phyloP scores from a whole-genome alignment of 2,888 invertebrate genomes.

The Drosophila limbata region DNA sequence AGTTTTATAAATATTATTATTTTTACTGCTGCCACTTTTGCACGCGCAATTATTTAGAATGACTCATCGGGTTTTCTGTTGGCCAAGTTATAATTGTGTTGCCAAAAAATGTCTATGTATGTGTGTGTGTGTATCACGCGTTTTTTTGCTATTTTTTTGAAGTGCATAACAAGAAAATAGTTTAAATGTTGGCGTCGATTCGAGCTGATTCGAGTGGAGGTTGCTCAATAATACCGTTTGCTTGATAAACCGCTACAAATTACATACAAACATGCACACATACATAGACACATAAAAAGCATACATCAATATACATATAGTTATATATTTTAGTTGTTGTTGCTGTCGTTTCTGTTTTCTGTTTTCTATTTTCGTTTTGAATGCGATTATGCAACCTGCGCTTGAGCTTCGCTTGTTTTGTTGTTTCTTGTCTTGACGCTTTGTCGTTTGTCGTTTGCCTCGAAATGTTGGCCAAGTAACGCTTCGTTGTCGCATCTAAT shows the following conservation, averaged over 20 bases:
- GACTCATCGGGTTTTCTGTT: slow-evolving; percentile 75
- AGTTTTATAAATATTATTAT: slow-evolving; percentile 64
- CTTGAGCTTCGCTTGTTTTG: slow-evolving; percentile 55
- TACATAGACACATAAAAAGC: slow-evolving; percentile 34
- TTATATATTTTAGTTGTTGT: slow-evolving; percentile 26
- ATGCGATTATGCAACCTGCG: slow-evolving; percentile 71
- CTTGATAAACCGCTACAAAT: slow-evolving; percentile 82
- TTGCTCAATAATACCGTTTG: slow-evolving; percentile 79
- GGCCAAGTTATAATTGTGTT: slow-evolving; percentile 56
- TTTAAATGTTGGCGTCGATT: slow-evolving; percentile 65
- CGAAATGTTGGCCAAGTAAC: slow-evolving; percentile 64
- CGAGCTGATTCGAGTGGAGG: slow-evolving; percentile 66
- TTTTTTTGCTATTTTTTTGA: slow-evolving; percentile 45
- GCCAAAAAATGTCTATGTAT: slow-evolving; percentile 56
- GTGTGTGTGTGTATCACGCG: slow-evolving; percentile 21
- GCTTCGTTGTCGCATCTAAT: slow-evolving; percentile 51
- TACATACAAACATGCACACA: slow-evolving; percentile 48
- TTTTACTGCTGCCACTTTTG: slow-evolving; percentile 57
- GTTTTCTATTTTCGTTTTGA: slow-evolving; percentile 76
- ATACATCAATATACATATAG: slow-evolving; percentile 51
- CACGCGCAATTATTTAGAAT: slow-evolving; percentile 73
- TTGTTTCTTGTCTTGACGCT: slow-evolving; percentile 44
- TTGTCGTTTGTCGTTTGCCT: slow-evolving; percentile 50
- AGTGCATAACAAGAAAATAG: slow-evolving; percentile 80
- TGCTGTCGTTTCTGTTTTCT: slow-evolving; percentile 31